Evolutionary conservation across 2,888 invertebrate species (phyloP).

Genomic region (Crepidodera aurea): DNA sequence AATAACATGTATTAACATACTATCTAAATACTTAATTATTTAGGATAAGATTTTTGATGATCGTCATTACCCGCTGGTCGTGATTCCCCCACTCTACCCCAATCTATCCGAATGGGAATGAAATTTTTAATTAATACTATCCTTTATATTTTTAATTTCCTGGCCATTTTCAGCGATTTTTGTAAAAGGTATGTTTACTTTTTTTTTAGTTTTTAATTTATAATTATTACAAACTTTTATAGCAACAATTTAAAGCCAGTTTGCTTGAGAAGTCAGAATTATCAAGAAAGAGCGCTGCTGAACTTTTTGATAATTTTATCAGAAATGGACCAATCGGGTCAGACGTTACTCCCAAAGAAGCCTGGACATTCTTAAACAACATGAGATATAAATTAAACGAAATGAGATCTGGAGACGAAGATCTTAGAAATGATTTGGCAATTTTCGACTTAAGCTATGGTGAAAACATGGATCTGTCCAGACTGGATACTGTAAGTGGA

Average conservation of each 20-base stretch:
- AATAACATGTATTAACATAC: no score
- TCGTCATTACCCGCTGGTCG: no score
- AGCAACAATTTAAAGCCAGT: conserved; percentile 74
- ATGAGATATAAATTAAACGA: conserved; percentile 66
- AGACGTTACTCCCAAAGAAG: conserved; percentile 65
- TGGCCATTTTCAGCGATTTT: no score
- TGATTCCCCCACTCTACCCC: no score
- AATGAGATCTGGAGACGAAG: conserved; percentile 71
- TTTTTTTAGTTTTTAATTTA: no score
- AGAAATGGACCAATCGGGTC: conserved; percentile 70
- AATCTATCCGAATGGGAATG: no score
- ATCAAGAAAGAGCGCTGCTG: conserved; percentile 74
- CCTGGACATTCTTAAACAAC: conserved; percentile 65
- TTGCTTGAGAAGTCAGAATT: conserved; percentile 76
- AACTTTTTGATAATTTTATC: conserved; percentile 74
- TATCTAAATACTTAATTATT: no score
- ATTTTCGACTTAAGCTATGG: conserved; percentile 83
- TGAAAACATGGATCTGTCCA: conserved; percentile 71
- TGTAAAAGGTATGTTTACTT: no score
- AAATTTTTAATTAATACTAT: no score
- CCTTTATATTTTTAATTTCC: no score
- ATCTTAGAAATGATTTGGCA: conserved; percentile 73
- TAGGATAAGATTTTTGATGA: no score
- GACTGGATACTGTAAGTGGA: conserved; percentile 65
- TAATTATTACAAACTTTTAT: conserved; percentile 16